A percentile compares a stretch with the other conserved stretches of the same genome.
These are phyloP conservation scores for Enteromius treurensis DNA, from an alignment of 2,797 vertebrate genomes.

Conservation along the genomic window DNA sequence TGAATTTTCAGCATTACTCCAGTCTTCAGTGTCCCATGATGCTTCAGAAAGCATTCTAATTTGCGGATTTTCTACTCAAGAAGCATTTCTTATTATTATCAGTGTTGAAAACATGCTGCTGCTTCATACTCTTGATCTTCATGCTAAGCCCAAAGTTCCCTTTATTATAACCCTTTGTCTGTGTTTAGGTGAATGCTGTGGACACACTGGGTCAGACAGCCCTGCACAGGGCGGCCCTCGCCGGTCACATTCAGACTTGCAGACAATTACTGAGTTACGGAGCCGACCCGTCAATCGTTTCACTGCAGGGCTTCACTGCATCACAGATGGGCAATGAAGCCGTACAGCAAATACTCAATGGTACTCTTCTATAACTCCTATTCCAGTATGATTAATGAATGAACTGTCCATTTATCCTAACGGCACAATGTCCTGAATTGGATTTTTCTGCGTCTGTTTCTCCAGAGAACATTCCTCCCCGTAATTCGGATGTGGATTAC, in stretches of 20 bases:
- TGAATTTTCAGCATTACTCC: not conserved
- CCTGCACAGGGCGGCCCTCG: conserved; percentile 91
- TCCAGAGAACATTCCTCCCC: conserved; percentile 90
- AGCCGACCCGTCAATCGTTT: conserved; percentile 92
- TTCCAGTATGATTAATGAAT: not conserved
- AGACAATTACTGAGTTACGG: conserved; percentile 91
- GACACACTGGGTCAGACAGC: conserved; percentile 97
- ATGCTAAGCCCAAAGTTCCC: not conserved
- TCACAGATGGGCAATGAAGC: conserved; percentile 98
- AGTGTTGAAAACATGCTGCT: not conserved
- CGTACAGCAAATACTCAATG: conserved; percentile 95
- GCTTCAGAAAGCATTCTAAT: not conserved
- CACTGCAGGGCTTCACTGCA: conserved; percentile 96
- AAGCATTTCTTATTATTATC: not conserved
- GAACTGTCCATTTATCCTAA: not conserved
- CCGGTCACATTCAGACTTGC: conserved; percentile 96
- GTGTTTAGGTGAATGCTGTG: conserved; percentile 90
- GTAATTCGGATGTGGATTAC: conserved; percentile 96
- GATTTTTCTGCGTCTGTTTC: not conserved
- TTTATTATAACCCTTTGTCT: not conserved
- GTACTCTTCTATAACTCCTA: conserved; percentile 67
- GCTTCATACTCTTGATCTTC: not conserved
- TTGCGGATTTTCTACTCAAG: not conserved
- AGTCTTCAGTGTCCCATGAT: not conserved
- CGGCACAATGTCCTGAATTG: not conserved